Evolutionary conservation across 1,140 invertebrate species (phyloP), one percentile per base, ranked within the genome.

Genomic region (Coptotermes formosanus): DNA sequence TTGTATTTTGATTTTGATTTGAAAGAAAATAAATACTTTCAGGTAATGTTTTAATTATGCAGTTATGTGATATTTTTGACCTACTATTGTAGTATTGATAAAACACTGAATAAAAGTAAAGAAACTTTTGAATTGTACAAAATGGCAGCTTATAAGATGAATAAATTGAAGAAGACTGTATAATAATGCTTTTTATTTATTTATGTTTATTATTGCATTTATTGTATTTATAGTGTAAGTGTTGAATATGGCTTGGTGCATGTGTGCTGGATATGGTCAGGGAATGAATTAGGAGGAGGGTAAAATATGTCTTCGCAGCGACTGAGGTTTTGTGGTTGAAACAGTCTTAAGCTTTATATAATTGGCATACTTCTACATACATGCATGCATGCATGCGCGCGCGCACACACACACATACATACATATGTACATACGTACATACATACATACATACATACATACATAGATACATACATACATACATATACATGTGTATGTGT

Each of bases 101-200:
- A n/a, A n/a, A 69, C 64, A 69, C 64, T 25, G n/a, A 69, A 69
- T 69, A 69, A 69, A 69, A 69, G n/a, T 8, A n/a, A 69, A n/a
- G 59, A 21, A 8, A 69, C 64, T 69, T 21, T 69, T 69, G 64
- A 69, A 69, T 69, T 69, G 64, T 69, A 69, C 25, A n/a, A 69
- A 69, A 30, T 69, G 64, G 64, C 64, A 69, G n/a, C 7, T 69
- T 69, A 69, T 69, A 25, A 69, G 64, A 69, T 69, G 64, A 69
- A 69, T 69, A 69, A 69, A 69, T 69, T 69, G 64, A n/a, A 69
- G 25, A 69, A 69, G 64, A n/a, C n/a, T n/a, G 64, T 25, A 69
- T 69, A 69, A n/a, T n/a, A 69, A n/a, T 69, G 64, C n/a, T 69
- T 69, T 69, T 69, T 69, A 69, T 69, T 69, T 69, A 69, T 69